Percentiles rank a stretch among this genome's conserved stretches.
Conservation (phyloP, 1,140 invertebrate species). For the Drosophila varians region DNA sequence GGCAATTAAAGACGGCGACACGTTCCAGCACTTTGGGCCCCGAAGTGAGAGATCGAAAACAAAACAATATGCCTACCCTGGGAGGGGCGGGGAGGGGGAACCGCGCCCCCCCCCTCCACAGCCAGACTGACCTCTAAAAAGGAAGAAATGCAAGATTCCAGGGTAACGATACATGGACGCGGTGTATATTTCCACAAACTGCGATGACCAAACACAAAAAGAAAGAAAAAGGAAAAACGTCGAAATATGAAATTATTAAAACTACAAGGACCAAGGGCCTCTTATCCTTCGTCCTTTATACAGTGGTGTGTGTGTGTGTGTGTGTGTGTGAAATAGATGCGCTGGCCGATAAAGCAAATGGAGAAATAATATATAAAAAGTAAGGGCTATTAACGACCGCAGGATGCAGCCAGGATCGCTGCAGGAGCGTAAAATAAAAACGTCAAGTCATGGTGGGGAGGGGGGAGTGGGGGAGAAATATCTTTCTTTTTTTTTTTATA, state of each 20-base stretch:
- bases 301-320: too few relatives aligned
- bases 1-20: slow-evolving; percentile 67
- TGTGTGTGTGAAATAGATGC: slow-evolving; percentile 9
- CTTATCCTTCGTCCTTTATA: slow-evolving; percentile 33
- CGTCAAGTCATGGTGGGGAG: slow-evolving; percentile 54
- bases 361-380: slow-evolving; percentile 51
- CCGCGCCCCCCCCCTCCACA: slow-evolving; percentile 9
- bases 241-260: slow-evolving; percentile 80
- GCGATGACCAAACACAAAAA: slow-evolving; percentile 76
- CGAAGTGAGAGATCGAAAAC: not conserved
- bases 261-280: slow-evolving; percentile 36
- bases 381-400: slow-evolving; percentile 71
- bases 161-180: slow-evolving; percentile 38
- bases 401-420: slow-evolving; percentile 40
- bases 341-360: slow-evolving; percentile 50
- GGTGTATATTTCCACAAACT: slow-evolving; percentile 77
- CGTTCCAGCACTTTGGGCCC: slow-evolving; percentile 62
- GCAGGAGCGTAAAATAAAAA: slow-evolving; percentile 19
- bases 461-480: not conserved
- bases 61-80: slow-evolving; percentile 1
- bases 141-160: slow-evolving; percentile 37
- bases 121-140: slow-evolving; percentile 1
- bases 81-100: not conserved
- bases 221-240: slow-evolving; percentile 10
- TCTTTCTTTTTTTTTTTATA: too few relatives aligned